Base-by-base conservation (phyloP, 2,113 vertebrate genomes). In the Colistium nudipinnis region DNA sequence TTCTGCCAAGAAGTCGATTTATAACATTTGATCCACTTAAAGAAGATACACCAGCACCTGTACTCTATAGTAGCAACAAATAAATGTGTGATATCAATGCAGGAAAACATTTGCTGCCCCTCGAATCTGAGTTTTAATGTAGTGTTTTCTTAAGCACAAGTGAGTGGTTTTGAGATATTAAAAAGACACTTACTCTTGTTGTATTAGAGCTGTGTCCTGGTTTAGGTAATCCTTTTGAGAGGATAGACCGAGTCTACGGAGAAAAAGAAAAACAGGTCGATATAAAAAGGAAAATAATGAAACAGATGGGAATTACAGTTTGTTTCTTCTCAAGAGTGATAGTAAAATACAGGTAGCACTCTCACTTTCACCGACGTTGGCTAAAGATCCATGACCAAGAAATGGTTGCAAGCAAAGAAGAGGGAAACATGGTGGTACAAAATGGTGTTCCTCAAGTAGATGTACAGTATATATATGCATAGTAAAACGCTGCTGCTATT, bases 221-320 rank as follows among this genome's bases (percentile, higher is more conserved):
- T 30, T 30, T 19, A 5, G 57, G 38, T 6, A 27, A 0, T 13
- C 3, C 62, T 39, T 45, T 83, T 28, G 38, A 22, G 4, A 89
- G 72, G 31, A 79, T 2, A 51, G 84, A 60, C 39, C 76, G 80
- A n/a, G 89, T 69, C 89, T 90, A 27, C 11, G 70, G 41, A 28
- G 10, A 66, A 1, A 81, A 52, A 35, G 4, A 76, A 45, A 75
- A 22, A 17, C 1, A 65, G n/a, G 33, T 48, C 10, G 25, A 17
- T 39, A 4, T 62, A n/a, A 36, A 41, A 59, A 35, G 22, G 1
- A 41, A 36, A 1, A 25, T 19, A 19, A 20, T n/a, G 22, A 2
- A 36, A 22, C 5, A 6, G 17, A 3, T 39, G 38, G n/a, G n/a
- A n/a, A n/a, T n/a, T 36, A 11, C 35, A 36, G 35, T 36, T 9